phyloP scores from a whole-genome alignment of 2,113 vertebrate genomes.

The Oplegnathus fasciatus region DNA sequence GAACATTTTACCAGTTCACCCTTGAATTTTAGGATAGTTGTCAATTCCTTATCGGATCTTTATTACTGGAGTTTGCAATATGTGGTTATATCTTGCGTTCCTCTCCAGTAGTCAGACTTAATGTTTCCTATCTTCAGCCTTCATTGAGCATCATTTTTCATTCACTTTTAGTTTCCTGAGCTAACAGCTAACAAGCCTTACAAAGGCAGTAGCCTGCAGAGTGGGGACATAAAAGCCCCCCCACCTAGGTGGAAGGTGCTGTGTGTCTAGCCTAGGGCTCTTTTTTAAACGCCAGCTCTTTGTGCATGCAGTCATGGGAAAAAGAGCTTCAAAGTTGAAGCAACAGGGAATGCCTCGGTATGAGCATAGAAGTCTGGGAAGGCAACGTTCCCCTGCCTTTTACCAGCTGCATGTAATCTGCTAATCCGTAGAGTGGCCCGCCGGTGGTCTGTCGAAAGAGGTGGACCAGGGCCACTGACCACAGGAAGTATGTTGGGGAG shows the following conservation, averaged over 20 bases:
- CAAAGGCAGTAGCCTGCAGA: conserved; percentile 55
- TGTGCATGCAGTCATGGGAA: conserved; percentile 80
- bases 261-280: conserved; percentile 58
- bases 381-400: conserved; percentile 69
- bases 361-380: conserved; percentile 59
- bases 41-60: conserved; percentile 1
- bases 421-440: conserved; percentile 76
- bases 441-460: conserved; percentile 75
- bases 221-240: conserved; percentile 59
- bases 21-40: not conserved
- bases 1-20: conserved; percentile 20
- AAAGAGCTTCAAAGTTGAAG: conserved; percentile 80
- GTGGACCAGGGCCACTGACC: conserved; percentile 71
- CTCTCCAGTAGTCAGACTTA: not conserved
- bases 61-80: not conserved
- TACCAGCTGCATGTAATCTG: conserved; percentile 82
- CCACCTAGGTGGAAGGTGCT: conserved; percentile 72
- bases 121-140: conserved; percentile 10
- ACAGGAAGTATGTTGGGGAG: conserved; percentile 71
- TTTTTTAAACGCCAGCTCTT: conserved; percentile 68
- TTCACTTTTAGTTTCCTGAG: conserved; percentile 38
- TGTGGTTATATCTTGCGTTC: not conserved
- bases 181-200: conserved; percentile 54
- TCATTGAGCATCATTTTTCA: conserved; percentile 12
- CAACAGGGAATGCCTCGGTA: conserved; percentile 68